Conservation (phyloP, 2,888 invertebrate genomes). For the Alloscopus bannaensis region DNA sequence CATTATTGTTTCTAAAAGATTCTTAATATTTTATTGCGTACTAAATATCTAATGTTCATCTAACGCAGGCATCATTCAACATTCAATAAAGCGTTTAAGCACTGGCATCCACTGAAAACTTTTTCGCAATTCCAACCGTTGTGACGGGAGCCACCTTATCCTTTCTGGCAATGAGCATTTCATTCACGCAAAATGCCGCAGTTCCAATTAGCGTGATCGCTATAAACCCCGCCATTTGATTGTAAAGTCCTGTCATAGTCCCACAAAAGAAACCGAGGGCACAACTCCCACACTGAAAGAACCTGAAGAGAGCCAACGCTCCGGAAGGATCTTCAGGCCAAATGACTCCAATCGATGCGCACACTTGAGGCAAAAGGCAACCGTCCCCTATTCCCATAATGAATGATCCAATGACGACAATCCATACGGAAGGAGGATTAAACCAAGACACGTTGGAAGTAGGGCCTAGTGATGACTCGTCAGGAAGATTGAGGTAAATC, state of each 20-base stretch:
- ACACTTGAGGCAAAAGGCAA: slow-evolving; percentile 97
- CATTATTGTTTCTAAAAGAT: too few relatives aligned
- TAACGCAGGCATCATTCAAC: too few relatives aligned
- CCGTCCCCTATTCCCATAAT: slow-evolving; percentile 92
- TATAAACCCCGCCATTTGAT: slow-evolving; percentile 21
- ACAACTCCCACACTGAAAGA: slow-evolving; percentile 31
- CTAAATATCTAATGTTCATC: too few relatives aligned
- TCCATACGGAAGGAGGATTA: slow-evolving; percentile 49
- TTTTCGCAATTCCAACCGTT: background rate
- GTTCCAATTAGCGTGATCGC: slow-evolving; percentile 23
- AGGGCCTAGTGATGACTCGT: slow-evolving; percentile 84
- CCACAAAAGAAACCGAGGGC: slow-evolving; percentile 26
- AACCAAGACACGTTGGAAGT: slow-evolving; percentile 77
- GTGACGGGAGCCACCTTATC: background rate
- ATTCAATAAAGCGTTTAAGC: too few relatives aligned
- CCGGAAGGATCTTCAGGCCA: slow-evolving; percentile 93
- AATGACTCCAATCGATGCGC: slow-evolving; percentile 91
- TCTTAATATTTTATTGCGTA: too few relatives aligned
- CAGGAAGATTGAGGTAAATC: slow-evolving; percentile 91
- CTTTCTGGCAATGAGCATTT: slow-evolving; percentile 35
- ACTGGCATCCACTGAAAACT: background rate
- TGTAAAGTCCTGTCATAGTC: slow-evolving; percentile 35
- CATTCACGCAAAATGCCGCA: slow-evolving; percentile 32
- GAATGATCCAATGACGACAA: slow-evolving; percentile 91
- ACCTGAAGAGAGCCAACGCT: slow-evolving; percentile 96